A percentile compares a stretch with the other conserved stretches of the same genome.
phyloP scores from a whole-genome alignment of 2,888 invertebrate genomes.

The Trachelus troglodyta region DNA sequence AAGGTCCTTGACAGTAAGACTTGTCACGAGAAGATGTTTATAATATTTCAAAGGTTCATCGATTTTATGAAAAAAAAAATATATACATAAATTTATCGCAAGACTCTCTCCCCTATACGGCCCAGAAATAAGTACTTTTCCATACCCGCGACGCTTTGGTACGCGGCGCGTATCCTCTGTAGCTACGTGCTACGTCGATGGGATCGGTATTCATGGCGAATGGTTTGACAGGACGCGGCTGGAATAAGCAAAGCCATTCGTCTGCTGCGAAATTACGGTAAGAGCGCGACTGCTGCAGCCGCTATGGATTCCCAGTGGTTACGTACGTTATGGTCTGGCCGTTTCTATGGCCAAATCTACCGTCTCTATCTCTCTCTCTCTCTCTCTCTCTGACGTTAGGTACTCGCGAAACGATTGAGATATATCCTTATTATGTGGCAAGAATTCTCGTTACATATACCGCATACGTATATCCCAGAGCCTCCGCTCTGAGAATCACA shows the following conservation, averaged over 20 bases:
- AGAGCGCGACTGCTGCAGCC: background rate
- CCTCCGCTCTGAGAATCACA: background rate
- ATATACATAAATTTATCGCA: background rate
- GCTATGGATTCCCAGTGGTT: background rate
- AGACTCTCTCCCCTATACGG: background rate
- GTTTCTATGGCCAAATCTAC: background rate
- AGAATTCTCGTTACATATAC: background rate
- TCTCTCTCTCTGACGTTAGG: background rate
- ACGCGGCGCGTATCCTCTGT: background rate
- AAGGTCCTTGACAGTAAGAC: background rate
- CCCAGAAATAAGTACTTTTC: background rate
- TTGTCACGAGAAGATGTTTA: background rate
- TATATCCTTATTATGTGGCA: background rate
- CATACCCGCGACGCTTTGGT: background rate
- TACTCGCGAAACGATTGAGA: background rate
- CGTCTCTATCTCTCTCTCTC: background rate
- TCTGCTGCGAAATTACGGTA: background rate
- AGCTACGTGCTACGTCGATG: background rate
- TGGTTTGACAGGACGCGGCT: background rate
- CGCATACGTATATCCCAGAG: background rate
- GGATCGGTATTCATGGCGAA: conserved; percentile 5
- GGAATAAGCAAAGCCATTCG: background rate
- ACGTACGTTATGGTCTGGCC: background rate
- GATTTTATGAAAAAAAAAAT: background rate
- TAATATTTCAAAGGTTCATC: background rate